Evolutionary conservation across 1,140 invertebrate genomes (phyloP).

Genomic region (Apis florea): DNA sequence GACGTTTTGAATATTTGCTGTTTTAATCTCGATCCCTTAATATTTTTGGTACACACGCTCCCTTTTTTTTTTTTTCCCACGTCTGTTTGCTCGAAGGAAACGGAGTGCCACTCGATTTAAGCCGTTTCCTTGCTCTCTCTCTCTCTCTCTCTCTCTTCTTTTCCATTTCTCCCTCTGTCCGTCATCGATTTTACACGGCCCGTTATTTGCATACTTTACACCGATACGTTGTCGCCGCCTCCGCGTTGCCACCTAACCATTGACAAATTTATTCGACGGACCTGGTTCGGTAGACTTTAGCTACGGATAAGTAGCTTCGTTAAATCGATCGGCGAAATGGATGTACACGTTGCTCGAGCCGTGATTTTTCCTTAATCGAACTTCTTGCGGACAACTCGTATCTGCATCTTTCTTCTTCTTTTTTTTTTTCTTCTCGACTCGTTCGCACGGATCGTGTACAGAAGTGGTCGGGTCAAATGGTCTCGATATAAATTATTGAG

Average conservation of each 20-base stretch:
- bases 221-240: conserved; percentile 48
- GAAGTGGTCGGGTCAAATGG: not conserved
- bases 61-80: no score
- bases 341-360: not conserved
- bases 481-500: not conserved
- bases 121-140: not conserved
- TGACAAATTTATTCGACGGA: conserved; percentile 57
- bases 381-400: not conserved
- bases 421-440: not conserved
- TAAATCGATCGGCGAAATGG: conserved; percentile 51
- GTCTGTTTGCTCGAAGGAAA: not conserved
- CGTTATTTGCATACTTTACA: conserved; percentile 62
- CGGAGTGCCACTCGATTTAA: not conserved
- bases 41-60: no score
- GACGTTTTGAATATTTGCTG: no score
- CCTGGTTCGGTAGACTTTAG: conserved; percentile 38
- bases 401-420: not conserved
- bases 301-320: conserved; percentile 35
- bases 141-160: not conserved
- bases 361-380: not conserved
- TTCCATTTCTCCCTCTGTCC: conserved; percentile 23
- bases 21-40: no score
- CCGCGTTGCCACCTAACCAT: conserved; percentile 41
- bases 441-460: not conserved
- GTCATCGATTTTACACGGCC: conserved; percentile 57